Evolutionary conservation across 2,888 invertebrate genomes (phyloP).

Genomic region (Tachystola acroxantha): DNA sequence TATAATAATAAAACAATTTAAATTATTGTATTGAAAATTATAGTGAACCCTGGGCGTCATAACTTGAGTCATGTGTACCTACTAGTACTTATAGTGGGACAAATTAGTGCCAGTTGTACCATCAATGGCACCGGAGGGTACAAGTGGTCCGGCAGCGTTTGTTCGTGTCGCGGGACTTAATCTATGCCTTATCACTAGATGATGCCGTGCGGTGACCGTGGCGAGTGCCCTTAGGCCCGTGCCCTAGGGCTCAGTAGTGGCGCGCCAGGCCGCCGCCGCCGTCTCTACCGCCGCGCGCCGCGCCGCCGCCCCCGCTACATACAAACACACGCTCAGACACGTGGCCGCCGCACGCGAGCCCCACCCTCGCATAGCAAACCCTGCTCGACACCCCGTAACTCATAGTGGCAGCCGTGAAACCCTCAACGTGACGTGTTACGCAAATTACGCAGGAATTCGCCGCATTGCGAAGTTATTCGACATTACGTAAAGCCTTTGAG

Average conservation of each 20-base stretch:
- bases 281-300: constrained; percentile 47
- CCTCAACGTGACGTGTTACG: neutral
- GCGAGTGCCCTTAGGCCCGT: constrained; percentile 12
- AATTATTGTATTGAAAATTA: too few relatives aligned
- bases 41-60: too few relatives aligned
- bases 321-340: constrained; percentile 22
- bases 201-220: constrained; percentile 8
- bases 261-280: constrained; percentile 50
- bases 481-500: too few relatives aligned
- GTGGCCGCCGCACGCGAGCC: neutral
- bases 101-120: too few relatives aligned
- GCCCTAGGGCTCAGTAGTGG: constrained; percentile 46
- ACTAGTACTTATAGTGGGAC: too few relatives aligned
- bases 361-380: constrained; percentile 9
- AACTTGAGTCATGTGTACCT: too few relatives aligned
- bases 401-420: constrained; percentile 22
- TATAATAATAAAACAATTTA: too few relatives aligned
- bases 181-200: constrained; percentile 23
- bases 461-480: neutral
- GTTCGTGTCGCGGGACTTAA: constrained; percentile 24
- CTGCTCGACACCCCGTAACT: constrained; percentile 25
- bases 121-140: too few relatives aligned
- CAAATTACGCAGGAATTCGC: neutral
- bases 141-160: too few relatives aligned
- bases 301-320: constrained; percentile 53